phyloP scores from a whole-genome alignment of 2,797 vertebrate species.

The Gymnothorax javanicus region DNA sequence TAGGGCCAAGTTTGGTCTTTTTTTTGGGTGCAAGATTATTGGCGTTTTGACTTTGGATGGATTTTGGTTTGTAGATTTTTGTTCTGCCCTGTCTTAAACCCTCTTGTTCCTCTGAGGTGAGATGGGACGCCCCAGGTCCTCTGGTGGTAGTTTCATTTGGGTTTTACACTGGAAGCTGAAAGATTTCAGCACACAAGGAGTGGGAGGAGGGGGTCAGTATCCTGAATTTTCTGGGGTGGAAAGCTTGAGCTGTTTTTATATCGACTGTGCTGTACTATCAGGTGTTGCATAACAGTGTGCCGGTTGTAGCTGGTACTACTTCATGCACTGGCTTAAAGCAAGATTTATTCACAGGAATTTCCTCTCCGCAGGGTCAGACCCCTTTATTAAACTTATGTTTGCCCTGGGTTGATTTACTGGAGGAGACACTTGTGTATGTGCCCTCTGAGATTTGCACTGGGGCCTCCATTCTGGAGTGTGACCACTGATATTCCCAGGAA shows the following conservation, averaged over 20 bases:
- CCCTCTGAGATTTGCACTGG: background rate
- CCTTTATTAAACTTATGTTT: background rate
- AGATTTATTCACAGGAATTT: background rate
- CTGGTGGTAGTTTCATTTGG: background rate
- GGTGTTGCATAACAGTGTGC: background rate
- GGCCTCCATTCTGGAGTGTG: background rate
- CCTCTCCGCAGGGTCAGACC: background rate
- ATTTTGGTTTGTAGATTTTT: constrained; percentile 43
- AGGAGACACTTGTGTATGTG: background rate
- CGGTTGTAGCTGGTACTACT: background rate
- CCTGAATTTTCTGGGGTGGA: background rate
- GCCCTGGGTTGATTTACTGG: background rate
- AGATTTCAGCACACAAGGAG: background rate
- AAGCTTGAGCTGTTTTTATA: background rate
- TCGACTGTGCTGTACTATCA: background rate
- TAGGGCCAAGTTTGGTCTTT: constrained; percentile 2
- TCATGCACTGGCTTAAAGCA: constrained; percentile 6
- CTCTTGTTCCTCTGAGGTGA: background rate
- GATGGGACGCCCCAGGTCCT: background rate
- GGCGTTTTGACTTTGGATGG: constrained; percentile 34
- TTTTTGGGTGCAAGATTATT: constrained; percentile 52
- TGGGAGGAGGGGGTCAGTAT: background rate
- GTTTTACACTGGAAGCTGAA: background rate
- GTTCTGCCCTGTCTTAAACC: constrained; percentile 2
- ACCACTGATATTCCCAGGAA: background rate